Evolutionary conservation across 1,140 invertebrate genomes (phyloP).

Genomic region (Oryctes rhinoceros): DNA sequence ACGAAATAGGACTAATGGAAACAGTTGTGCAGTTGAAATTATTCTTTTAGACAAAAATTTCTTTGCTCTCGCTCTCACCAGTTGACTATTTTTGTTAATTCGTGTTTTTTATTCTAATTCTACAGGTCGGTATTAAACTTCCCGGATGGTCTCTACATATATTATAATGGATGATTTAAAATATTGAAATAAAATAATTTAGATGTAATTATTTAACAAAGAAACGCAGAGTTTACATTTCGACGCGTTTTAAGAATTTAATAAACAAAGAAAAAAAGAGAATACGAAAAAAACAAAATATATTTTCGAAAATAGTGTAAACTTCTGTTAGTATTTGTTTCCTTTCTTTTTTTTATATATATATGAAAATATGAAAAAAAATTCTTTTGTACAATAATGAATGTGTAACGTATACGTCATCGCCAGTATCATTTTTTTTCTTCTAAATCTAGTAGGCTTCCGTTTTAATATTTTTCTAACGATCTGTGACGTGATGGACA

Average conservation of each 20-base stretch:
- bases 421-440: too few species aligned
- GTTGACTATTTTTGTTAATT: slow-evolving; percentile 42
- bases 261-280: not conserved
- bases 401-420: too few species aligned
- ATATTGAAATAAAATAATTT: slow-evolving; percentile 37
- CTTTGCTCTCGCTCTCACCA: not conserved
- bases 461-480: too few species aligned
- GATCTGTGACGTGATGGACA: too few species aligned
- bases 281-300: too few species aligned
- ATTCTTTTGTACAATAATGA: not conserved
- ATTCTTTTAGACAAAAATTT: not conserved
- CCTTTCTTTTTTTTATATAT: not conserved
- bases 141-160: slow-evolving; percentile 40
- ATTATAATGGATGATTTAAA: slow-evolving; percentile 35
- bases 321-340: not conserved
- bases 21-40: not conserved
- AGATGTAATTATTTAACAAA: slow-evolving; percentile 37
- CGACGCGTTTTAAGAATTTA: not conserved
- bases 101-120: slow-evolving; percentile 42
- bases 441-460: too few species aligned
- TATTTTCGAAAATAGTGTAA: not conserved
- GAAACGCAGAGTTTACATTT: slow-evolving; percentile 11
- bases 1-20: not conserved
- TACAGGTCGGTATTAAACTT: slow-evolving; percentile 42
- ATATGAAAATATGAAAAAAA: not conserved